Conservation (phyloP, 2,888 invertebrate genomes). For the Ochropacha duplaris region DNA sequence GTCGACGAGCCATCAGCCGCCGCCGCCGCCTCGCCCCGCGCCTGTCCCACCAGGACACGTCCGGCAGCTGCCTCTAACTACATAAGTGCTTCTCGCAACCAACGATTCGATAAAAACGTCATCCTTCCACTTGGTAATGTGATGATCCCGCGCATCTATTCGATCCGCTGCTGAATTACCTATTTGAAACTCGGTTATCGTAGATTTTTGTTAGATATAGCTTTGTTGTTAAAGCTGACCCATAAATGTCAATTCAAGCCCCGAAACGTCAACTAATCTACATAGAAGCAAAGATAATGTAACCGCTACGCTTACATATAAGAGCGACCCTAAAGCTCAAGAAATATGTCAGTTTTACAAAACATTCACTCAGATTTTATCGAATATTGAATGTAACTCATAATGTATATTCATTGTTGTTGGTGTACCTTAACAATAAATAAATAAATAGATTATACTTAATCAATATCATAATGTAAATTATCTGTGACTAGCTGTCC, state of each 20-base stretch:
- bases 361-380: too few species aligned
- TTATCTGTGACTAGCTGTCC: too few species aligned
- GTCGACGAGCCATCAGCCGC: constrained; percentile 43
- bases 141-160: background rate
- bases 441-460: too few species aligned
- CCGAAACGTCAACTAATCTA: too few species aligned
- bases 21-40: constrained; percentile 40
- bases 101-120: constrained; percentile 23
- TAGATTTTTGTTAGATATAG: background rate
- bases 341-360: too few species aligned
- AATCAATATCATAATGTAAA: too few species aligned
- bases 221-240: background rate
- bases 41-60: constrained; percentile 56
- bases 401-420: too few species aligned
- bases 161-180: background rate
- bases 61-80: constrained; percentile 66
- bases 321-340: too few species aligned
- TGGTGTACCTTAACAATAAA: too few species aligned
- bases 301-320: too few species aligned
- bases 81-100: constrained; percentile 42
- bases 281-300: too few species aligned
- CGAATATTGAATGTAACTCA: too few species aligned
- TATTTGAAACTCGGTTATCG: background rate
- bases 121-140: constrained; percentile 14
- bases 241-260: background rate